phyloP scores from a whole-genome alignment of 2,797 vertebrate genomes.

The Kryptolebias ocellatus region DNA sequence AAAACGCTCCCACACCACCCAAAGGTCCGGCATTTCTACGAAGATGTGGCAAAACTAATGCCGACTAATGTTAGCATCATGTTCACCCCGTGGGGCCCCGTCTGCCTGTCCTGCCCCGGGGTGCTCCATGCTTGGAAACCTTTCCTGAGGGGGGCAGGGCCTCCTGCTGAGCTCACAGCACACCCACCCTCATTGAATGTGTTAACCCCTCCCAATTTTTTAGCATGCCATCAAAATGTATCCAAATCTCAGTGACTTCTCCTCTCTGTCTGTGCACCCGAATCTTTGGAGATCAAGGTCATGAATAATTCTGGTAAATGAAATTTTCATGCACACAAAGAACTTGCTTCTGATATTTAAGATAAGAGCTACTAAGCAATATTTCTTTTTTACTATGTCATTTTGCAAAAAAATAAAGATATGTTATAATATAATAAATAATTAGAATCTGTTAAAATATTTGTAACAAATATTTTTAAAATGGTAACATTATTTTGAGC shows the following conservation, averaged over 20 bases:
- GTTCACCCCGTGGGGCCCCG: conserved; percentile 55
- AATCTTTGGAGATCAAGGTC: conserved; percentile 42
- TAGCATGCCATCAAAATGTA: conserved; percentile 59
- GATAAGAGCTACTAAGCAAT: not conserved
- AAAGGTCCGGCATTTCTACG: conserved; percentile 62
- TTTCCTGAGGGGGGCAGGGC: conserved; percentile 48
- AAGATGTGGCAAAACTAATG: conserved; percentile 58
- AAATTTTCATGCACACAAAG: conserved; percentile 47
- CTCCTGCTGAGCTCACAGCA: conserved; percentile 59
- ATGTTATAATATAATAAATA: too few species aligned
- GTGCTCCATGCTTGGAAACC: conserved; percentile 55
- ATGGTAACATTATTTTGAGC: too few species aligned
- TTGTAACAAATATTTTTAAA: too few species aligned
- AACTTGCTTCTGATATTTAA: not conserved
- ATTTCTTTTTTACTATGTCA: too few species aligned
- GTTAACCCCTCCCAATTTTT: conserved; percentile 37
- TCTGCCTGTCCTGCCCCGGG: conserved; percentile 60
- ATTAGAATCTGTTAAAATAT: too few species aligned
- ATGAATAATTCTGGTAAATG: conserved; percentile 30
- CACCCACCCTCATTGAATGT: conserved; percentile 18
- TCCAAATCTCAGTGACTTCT: conserved; percentile 66
- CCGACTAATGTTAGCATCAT: conserved; percentile 71
- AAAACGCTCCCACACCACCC: conserved; percentile 52
- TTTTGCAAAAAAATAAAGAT: too few species aligned
- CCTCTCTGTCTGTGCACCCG: conserved; percentile 65